Evolutionary conservation across 2,113 vertebrate species (phyloP), one percentile per base, ranked within the genome.

Genomic region (Ancistrus triradiatus): DNA sequence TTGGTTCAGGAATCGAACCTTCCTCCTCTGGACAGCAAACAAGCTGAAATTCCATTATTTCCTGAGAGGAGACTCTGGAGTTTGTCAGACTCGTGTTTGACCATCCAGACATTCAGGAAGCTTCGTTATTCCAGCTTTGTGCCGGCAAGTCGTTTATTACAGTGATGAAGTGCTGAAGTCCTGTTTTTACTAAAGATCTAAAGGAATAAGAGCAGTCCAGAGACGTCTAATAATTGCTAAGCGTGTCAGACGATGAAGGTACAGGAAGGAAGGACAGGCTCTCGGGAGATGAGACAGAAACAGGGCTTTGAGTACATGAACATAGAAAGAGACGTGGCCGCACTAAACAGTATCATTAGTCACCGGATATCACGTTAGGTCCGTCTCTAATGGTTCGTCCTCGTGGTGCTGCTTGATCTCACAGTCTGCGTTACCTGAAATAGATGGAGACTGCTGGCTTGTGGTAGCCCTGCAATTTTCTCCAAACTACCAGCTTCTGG

Each of bases 361-460:
- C n/a, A n/a, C n/a, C n/a, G n/a, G n/a, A n/a, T n/a, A n/a, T n/a
- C n/a, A n/a, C n/a, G n/a, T n/a, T n/a, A n/a, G n/a, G n/a, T n/a
- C n/a, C n/a, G n/a, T n/a, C n/a, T n/a, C 24, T 63, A 63, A 67
- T 38, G 27, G 63, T 17, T 57, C 50, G 19, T 55, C 51, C 28
- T 50, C 15, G 9, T 19, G 5, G 27, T 18, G 37, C 24, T 35
- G 50, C 47, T 17, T 24, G 14, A 40, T 48, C 52, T 15, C 24
- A n/a, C n/a, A n/a, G n/a, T n/a, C n/a, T 31, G 22, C 8, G 47
- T 63, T 51, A 63, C 22, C 60, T 70, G 61, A 65, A 70, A 47
- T 59, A 61, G 66, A 68, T 47, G 7, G 35, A 61, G 40, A 15
- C 24, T 27, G 28, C 49, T 19, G 52, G 56, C 14, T 57, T 14